phyloP scores from a whole-genome alignment of 2,113 vertebrate species.

The Bombycilla garrulus region DNA sequence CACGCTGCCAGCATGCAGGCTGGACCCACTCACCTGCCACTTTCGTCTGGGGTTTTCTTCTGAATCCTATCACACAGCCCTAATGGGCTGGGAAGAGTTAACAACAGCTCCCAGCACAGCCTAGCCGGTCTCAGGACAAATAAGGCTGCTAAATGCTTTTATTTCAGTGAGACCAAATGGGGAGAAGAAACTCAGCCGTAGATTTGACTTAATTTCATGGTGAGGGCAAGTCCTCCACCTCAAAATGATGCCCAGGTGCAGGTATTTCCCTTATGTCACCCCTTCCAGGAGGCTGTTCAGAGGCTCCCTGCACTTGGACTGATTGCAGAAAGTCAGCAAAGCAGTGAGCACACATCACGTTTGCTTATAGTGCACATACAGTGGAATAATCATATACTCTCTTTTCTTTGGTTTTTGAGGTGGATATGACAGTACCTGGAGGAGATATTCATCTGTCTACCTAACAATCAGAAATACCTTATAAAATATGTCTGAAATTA shows the following conservation, averaged over 20 bases:
- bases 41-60: neutral
- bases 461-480: slow-evolving; percentile 9
- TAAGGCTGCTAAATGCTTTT: neutral
- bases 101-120: neutral
- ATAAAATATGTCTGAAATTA: slow-evolving; percentile 59
- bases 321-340: neutral
- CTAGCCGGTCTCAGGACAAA: neutral
- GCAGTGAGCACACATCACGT: neutral
- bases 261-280: neutral
- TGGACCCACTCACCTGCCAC: accelerated
- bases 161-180: neutral
- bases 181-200: neutral
- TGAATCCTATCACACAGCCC: accelerated
- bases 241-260: neutral
- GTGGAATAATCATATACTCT: neutral
- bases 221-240: neutral
- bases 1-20: accelerated
- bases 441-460: neutral
- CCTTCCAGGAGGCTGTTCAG: neutral
- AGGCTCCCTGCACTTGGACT: neutral
- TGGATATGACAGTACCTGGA: neutral
- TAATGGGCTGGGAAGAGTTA: neutral
- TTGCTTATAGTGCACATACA: neutral
- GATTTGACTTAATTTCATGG: neutral
- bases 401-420: neutral